Evolutionary conservation across 2,797 vertebrate genomes (phyloP).

Genomic region (Sebastes vulpes): DNA sequence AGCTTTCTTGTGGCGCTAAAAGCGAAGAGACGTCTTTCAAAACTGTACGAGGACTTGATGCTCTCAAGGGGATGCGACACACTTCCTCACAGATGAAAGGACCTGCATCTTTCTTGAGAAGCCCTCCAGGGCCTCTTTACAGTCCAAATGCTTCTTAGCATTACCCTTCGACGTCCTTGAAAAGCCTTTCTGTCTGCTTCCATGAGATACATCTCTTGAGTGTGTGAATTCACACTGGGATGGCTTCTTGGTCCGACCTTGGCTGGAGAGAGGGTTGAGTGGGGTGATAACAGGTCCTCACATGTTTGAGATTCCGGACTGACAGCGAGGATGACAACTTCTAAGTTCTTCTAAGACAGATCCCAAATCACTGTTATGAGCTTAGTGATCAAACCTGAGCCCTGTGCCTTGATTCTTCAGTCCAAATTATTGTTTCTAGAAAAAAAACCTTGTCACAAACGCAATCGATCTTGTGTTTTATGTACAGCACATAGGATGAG

Average conservation of each 20-base stretch:
- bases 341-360: background rate
- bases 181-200: slow-evolving; percentile 17
- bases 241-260: slow-evolving; percentile 36
- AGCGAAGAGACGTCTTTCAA: slow-evolving; percentile 27
- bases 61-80: slow-evolving; percentile 26
- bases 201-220: slow-evolving; percentile 25
- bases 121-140: slow-evolving; percentile 32
- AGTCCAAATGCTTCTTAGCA: slow-evolving; percentile 18
- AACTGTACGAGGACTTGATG: slow-evolving; percentile 20
- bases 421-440: background rate
- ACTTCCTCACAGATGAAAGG: slow-evolving; percentile 50
- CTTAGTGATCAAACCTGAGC: background rate
- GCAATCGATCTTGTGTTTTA: background rate
- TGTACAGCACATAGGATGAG: background rate
- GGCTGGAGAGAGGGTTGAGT: slow-evolving; percentile 14
- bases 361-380: background rate
- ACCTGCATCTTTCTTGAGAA: slow-evolving; percentile 38
- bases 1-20: slow-evolving; percentile 12
- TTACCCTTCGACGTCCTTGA: slow-evolving; percentile 45
- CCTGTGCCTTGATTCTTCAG: background rate
- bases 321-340: background rate
- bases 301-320: background rate
- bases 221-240: slow-evolving; percentile 4
- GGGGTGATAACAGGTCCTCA: background rate
- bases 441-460: background rate